Conservation (phyloP, 2,797 vertebrate genomes). For the Pangasius larnaudii region DNA sequence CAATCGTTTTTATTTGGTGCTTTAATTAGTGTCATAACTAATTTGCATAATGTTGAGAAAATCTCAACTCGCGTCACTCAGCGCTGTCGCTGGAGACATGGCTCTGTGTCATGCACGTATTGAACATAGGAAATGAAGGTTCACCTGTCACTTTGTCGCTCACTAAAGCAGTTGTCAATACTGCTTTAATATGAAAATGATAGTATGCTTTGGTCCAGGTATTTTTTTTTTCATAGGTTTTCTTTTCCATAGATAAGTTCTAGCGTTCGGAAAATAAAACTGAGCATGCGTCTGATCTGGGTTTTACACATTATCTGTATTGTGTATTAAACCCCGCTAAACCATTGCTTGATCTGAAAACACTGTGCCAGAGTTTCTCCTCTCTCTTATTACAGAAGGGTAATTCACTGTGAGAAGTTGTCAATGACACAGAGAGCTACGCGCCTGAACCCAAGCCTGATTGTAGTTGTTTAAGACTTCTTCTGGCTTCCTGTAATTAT, state of each 20-base stretch:
- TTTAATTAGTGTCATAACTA: neutral
- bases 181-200: neutral
- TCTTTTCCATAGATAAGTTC: neutral
- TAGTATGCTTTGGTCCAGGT: neutral
- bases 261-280: neutral
- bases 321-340: neutral
- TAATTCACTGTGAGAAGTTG: neutral
- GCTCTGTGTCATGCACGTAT: neutral
- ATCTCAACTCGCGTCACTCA: neutral
- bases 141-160: neutral
- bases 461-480: slow-evolving; percentile 1
- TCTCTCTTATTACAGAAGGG: neutral
- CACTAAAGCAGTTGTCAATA: neutral
- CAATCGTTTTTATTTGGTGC: neutral
- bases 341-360: neutral
- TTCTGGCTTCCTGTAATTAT: slow-evolving; percentile 39
- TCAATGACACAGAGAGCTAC: neutral
- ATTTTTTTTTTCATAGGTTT: neutral
- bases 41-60: neutral
- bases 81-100: neutral
- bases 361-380: neutral
- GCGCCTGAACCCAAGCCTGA: neutral
- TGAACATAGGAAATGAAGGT: neutral
- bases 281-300: neutral
- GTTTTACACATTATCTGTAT: neutral